Evolutionary conservation across 1,140 invertebrate species (phyloP), one percentile per base, ranked within the genome.

Genomic region (Dendroctonus ponderosae): DNA sequence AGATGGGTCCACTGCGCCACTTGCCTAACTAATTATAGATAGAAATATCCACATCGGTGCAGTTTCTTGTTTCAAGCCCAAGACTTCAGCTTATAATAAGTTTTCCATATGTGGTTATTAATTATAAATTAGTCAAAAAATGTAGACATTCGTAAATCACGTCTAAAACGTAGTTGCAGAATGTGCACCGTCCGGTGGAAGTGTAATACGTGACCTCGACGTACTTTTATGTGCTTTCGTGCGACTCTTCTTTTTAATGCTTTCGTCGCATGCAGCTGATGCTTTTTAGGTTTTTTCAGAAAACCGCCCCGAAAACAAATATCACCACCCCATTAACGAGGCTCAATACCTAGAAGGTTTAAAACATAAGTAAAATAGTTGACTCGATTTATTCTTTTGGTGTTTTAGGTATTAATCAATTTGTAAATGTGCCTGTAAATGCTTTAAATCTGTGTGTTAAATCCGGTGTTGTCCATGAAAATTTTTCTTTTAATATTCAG

Each of bases 201-300:
- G 52, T 40, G 38, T 11, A 54, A 26, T 54, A 54, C 52, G 52
- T 54, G 52, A 54, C 38, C 49, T 54, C 37, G 12, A 54, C 52
- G 52, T 54, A 44, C 41, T 5, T 42, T 43, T 15, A 62, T 62
- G 9, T 52, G 48, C 40, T 52, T 62, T 39, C 39, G 60, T 62
- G 60, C 26, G 52, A 37, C 52, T 7, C 52, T 65, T 65, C 62
- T 65, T 65, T 63, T 57, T 65, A 65, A 58, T 65, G 62, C 50
- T 57, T 56, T 54, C 62, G 62, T 65, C 42, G 53, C 44, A 65
- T 65, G 62, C 51, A 54, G 51, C 15, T 65, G 62, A 51, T 58
- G 53, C 15, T 46, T 63, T 46, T 64, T 65, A 49, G 11, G 14
- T 54, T 65, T 57, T 65, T 65, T 65, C 12, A 46, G 51, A 63